phyloP scores from a whole-genome alignment of 2,797 vertebrate genomes.

The Notoglanidium macrostoma region DNA sequence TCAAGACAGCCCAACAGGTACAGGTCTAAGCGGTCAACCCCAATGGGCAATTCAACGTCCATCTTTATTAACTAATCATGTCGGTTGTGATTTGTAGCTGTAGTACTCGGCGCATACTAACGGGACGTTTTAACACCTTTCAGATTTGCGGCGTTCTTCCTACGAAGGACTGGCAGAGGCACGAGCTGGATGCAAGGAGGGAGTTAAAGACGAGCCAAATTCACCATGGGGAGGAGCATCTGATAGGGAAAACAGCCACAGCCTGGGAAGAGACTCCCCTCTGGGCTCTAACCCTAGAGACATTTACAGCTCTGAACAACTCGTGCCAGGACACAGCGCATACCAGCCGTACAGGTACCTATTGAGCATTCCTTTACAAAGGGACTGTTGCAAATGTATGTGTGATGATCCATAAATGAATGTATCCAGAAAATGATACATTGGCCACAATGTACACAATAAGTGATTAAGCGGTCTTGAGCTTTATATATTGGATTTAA shows the following conservation, averaged over 20 bases:
- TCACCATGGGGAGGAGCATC: constrained; percentile 74
- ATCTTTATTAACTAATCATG: neutral
- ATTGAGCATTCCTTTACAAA: neutral
- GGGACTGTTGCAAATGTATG: neutral
- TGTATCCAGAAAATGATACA: neutral
- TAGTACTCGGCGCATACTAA: neutral
- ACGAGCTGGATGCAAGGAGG: constrained; percentile 66
- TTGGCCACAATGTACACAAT: too few relatives aligned
- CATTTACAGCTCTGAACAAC: constrained; percentile 79
- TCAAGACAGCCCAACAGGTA: constrained; percentile 71
- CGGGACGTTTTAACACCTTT: neutral
- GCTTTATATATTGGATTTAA: neutral
- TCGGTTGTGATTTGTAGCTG: neutral
- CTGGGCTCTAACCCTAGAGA: constrained; percentile 70
- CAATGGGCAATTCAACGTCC: neutral
- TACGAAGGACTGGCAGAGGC: constrained; percentile 70
- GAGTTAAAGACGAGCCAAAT: constrained; percentile 73
- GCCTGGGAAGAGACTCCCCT: constrained; percentile 67
- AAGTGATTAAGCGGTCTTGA: neutral
- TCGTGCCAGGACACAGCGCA: constrained; percentile 73
- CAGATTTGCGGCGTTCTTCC: constrained; percentile 70
- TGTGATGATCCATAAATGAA: neutral
- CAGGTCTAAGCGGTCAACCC: neutral
- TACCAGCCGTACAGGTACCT: constrained; percentile 82
- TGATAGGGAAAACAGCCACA: constrained; percentile 69